Base-by-base conservation (phyloP, 2,888 invertebrate genomes). In the Lysandra bellargus region DNA sequence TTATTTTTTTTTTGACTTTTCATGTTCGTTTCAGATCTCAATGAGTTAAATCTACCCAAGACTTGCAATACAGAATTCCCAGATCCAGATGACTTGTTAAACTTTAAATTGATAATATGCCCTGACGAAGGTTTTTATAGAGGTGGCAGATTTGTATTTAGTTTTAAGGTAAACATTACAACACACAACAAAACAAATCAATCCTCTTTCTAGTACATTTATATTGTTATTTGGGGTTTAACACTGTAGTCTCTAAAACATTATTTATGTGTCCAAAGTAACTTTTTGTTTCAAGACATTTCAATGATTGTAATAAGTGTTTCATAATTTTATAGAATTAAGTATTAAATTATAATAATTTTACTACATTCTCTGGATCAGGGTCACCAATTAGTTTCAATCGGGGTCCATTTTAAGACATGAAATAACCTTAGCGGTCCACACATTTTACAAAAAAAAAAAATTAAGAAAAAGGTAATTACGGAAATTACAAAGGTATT, bases 121-220 rank as follows among this genome's bases (percentile, higher is more conserved):
- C 99, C 99, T 81, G 99, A 99, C 95, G 99, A 99, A 96, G 99
- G 99, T 79, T 99, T 98, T 92, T 99, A 99, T 91, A 96, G 97
- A 95, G 97, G 97, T 84, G 99, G 99, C 81, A 95, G 97, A 90
- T 99, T 99, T 95, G 96, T 97, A 85, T 99, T 99, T 96, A 99
- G 98, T 95, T 99, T 99, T 95, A 98, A 98, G 96, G 95, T 95
- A 87, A 87, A 85, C 73, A 44, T 74, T 23, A n/a, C 17, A 74
- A 74, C 44, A n/a, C 74, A 44, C 44, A n/a, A 74, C 23, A 74
- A 40, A 40, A 44, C 44, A 74, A 30, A 44, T 23, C 9, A 23
- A 57, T 57, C 17, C 3, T 57, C 4, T 57, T 57, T 57, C 14
- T 12, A 57, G 14, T 14, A 57, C 17, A 4, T 53, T 12, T 12